phyloP scores from a whole-genome alignment of 2,888 invertebrate genomes.

The Drosophila diplacantha region DNA sequence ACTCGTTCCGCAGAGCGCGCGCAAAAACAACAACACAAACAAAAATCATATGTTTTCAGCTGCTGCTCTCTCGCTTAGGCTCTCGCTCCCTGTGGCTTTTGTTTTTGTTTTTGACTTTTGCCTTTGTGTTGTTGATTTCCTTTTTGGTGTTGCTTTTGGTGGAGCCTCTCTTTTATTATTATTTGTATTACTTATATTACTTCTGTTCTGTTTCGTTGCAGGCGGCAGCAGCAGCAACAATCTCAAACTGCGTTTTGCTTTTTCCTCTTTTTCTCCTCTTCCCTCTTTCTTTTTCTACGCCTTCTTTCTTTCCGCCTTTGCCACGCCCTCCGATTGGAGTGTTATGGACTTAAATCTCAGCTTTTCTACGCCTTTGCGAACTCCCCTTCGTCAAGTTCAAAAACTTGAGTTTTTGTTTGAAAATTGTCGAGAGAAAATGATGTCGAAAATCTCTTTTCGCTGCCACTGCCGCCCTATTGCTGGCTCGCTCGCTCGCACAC shows the following conservation, averaged over 20 bases:
- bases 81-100: conserved; percentile 21
- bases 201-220: conserved; percentile 36
- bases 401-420: conserved; percentile 53
- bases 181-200: conserved; percentile 10
- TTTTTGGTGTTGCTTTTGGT: conserved; percentile 29
- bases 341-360: conserved; percentile 6
- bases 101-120: conserved; percentile 24
- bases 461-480: conserved; percentile 55
- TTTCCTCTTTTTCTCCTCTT: conserved; percentile 11
- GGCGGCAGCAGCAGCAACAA: conserved; percentile 65
- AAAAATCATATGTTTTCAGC: conserved; percentile 74
- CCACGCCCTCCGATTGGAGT: conserved; percentile 32
- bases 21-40: conserved; percentile 65
- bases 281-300: not conserved
- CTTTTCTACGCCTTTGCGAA: conserved; percentile 21
- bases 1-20: conserved; percentile 45
- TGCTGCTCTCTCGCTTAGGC: conserved; percentile 44
- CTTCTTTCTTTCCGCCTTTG: conserved; percentile 12
- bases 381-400: conserved; percentile 9
- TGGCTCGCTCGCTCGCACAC: conserved; percentile 61
- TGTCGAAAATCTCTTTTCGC: conserved; percentile 27
- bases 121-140: conserved; percentile 49
- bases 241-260: conserved; percentile 58
- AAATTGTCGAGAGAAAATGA: conserved; percentile 29
- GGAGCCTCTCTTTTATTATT: conserved; percentile 28